Evolutionary conservation across 2,113 vertebrate genomes (phyloP), one percentile per base, ranked within the genome.

Genomic region (Etheostoma spectabile): DNA sequence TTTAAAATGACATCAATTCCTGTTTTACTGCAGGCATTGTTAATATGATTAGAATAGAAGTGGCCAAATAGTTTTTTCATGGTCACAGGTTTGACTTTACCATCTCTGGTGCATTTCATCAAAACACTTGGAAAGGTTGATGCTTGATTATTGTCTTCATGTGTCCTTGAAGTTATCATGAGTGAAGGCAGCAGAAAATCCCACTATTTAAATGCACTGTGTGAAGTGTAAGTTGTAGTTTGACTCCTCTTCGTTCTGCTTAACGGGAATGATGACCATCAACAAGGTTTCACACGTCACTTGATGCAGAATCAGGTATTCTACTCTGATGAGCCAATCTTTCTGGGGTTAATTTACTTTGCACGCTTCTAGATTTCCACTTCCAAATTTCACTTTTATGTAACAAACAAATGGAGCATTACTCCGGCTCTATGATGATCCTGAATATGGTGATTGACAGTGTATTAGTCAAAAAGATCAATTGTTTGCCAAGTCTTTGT

Each of bases 161-260:
- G 4, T 21, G 24, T 69, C 48, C 62, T 52, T 22, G 1, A 19
- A 35, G n/a, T 51, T 67, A 3, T 48, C 11, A 12, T 19, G 12
- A 67, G 11, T 35, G 21, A 21, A 24, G 60, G 27, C 52, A 56
- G 57, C 11, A 51, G 24, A 70, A n/a, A 1, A 27, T 5, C 84
- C 38, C 74, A 52, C 21, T 45, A 8, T 8, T 13, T 13, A 2
- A 33, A 35, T 27, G 21, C 46, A 51, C 55, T 62, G 24, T n/a
- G 8, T 57, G 38, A 46, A 52, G 19, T 11, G 6, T 13, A 59
- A n/a, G 48, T 16, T 6, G 35, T 8, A 30, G 6, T 52, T 51
- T 2, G 35, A 46, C 12, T 87, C 65, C 71, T 83, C 77, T 83
- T 86, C 24, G 0, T 46, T 79, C 33, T 51, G 19, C 33, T 10